Percentiles rank a stretch among this genome's conserved stretches.
These are phyloP conservation scores for Lasioglossum vierecki DNA, from an alignment of 2,888 invertebrate genomes.

Conservation along the genomic window DNA sequence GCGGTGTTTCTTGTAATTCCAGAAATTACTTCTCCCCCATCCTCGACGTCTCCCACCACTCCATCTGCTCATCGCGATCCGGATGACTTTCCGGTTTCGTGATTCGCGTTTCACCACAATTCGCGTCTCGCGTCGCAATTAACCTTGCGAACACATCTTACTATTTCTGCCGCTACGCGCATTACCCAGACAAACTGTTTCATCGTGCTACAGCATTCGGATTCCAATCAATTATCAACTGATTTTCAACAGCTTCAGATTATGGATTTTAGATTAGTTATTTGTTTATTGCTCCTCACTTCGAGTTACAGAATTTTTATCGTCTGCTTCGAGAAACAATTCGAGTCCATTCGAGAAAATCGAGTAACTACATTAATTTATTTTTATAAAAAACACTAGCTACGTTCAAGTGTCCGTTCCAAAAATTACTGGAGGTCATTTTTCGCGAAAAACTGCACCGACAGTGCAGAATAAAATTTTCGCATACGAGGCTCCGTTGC, in stretches of 20 bases:
- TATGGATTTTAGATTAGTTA: background rate
- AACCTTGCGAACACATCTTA: background rate
- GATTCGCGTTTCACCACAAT: background rate
- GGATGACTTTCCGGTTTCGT: conserved; percentile 8
- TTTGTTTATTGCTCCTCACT: no score
- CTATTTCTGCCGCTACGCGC: background rate
- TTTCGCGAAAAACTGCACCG: background rate
- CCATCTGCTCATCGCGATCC: background rate
- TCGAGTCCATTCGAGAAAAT: background rate
- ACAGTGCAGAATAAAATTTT: background rate
- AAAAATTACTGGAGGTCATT: background rate
- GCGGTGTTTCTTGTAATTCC: conserved; percentile 30
- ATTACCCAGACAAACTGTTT: background rate
- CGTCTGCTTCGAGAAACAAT: background rate
- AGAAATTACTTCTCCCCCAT: conserved; percentile 26
- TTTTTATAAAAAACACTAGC: background rate
- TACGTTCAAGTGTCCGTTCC: background rate
- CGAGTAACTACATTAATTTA: background rate
- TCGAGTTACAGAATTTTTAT: background rate
- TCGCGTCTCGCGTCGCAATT: conserved; percentile 5
- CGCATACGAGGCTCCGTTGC: background rate
- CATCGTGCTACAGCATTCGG: background rate
- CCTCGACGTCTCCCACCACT: background rate
- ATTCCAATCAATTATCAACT: background rate
- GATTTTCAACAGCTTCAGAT: background rate